These are phyloP conservation scores for Sylvia borin DNA, from an alignment of 2,797 vertebrate genomes.

Conservation along the genomic window DNA sequence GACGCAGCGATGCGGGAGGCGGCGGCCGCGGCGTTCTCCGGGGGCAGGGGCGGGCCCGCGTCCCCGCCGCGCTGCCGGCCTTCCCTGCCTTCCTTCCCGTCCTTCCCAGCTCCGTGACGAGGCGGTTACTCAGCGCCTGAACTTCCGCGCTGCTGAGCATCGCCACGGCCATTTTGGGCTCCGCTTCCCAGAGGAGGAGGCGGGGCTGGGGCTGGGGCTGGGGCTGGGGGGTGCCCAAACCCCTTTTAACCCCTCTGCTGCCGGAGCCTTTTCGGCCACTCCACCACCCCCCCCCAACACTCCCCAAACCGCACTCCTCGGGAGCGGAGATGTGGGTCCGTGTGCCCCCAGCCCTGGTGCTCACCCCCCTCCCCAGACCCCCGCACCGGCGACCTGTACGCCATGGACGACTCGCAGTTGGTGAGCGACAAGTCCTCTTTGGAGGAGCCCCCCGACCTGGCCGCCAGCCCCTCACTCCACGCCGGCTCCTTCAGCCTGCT, in stretches of 20 bases:
- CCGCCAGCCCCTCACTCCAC: slow-evolving; percentile 64
- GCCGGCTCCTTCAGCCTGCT: slow-evolving; percentile 71
- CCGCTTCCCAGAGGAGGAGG: slow-evolving; percentile 33
- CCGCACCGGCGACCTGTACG: slow-evolving; percentile 73
- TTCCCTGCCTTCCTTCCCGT: background rate
- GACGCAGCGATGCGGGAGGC: background rate
- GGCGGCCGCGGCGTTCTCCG: background rate
- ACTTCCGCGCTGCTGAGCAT: slow-evolving; percentile 26
- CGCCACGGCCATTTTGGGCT: slow-evolving; percentile 58
- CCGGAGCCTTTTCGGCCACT: background rate
- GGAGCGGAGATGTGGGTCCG: background rate
- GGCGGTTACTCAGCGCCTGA: slow-evolving; percentile 9
- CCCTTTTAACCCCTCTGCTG: background rate
- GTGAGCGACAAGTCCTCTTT: slow-evolving; percentile 70
- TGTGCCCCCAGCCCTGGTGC: background rate
- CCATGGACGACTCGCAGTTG: slow-evolving; percentile 80
- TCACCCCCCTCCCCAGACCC: slow-evolving; percentile 52
- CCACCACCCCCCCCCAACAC: no score
- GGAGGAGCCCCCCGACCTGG: slow-evolving; percentile 71
- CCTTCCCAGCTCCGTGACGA: slow-evolving; percentile 31
- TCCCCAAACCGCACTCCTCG: no score
- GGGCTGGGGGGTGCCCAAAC: background rate
- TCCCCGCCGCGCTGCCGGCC: background rate
- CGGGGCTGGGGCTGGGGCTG: background rate
- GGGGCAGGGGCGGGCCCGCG: background rate